Base-by-base conservation (phyloP, 2,113 vertebrate genomes). In the Lontra canadensis region DNA sequence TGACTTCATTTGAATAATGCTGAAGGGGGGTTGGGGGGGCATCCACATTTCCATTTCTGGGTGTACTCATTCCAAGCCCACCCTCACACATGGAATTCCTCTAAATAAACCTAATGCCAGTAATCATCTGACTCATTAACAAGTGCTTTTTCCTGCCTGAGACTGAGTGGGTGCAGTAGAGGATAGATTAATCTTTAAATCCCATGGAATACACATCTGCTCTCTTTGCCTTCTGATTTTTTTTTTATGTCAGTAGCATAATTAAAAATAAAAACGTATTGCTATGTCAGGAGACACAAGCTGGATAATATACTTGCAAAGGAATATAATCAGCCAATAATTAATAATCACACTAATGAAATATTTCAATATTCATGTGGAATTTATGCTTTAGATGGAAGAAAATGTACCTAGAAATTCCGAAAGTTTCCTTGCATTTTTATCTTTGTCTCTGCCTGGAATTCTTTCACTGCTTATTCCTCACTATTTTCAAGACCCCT, bases 61-160 rank as follows among this genome's bases (percentile, higher is more conserved):
- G 96, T 92, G 57, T 61, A 23, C 91, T 95, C 61, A 83, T 20
- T 98, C 95, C 67, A 61, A 97, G 86, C 39, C 95, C 25, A 71
- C 83, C 80, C 92, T 96, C 71, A 86, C 90, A 90, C 90, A 86
- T 17, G 4, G 97, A 94, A 96, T 97, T 96, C 55, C 96, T 86
- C 80, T 97, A 97, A 98, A 97, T 49, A 91, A 90, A 83, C 79
- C 94, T 80, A 95, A 14, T 95, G 25, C 95, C 96, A 96, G 65
- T 8, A 98, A 96, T 97, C 97, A 97, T 96, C 93, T 96, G 97
- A 98, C 94, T 97, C 95, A 97, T 97, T 98, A 98, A 88, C 88
- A 97, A 96, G 89, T 80, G 96, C 90, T 82, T 95, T 83, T 96
- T 98, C 94, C 94, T 96, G 39, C 52, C 85, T 92, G 97, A 96